Evolutionary conservation across 1,140 invertebrate genomes (phyloP).

Genomic region (Epicauta chinensis): DNA sequence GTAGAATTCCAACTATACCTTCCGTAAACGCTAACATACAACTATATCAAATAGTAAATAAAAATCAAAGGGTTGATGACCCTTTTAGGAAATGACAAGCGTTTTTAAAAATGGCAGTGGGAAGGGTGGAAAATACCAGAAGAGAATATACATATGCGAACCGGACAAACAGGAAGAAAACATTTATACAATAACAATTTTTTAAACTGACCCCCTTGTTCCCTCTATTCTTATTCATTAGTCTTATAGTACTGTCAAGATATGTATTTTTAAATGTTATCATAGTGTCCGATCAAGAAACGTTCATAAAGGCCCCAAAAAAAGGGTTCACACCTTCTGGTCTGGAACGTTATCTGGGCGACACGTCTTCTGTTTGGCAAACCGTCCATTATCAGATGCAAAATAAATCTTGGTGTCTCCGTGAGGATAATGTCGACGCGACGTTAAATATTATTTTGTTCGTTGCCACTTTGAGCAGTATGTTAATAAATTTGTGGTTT

Average conservation of each 20-base stretch:
- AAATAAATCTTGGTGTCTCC: constrained; percentile 6
- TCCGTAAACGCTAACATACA: constrained; percentile 1
- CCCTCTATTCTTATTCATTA: too few relatives aligned
- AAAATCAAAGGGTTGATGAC: neutral
- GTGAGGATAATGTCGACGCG: too few relatives aligned
- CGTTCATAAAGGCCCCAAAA: neutral
- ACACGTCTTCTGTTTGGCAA: neutral
- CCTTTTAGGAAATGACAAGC: neutral
- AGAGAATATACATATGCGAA: neutral
- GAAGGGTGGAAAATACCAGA: too few relatives aligned
- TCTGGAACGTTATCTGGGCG: neutral
- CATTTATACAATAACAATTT: constrained; percentile 4
- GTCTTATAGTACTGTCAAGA: too few relatives aligned
- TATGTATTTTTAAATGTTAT: neutral
- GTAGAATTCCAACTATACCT: neutral
- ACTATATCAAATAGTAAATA: neutral
- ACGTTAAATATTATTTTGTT: too few relatives aligned
- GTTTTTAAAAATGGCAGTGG: too few relatives aligned
- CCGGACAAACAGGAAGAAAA: constrained; percentile 11
- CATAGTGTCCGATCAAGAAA: constrained; percentile 3
- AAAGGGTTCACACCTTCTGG: constrained; percentile 17
- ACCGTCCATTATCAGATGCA: constrained; percentile 6
- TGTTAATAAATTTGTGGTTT: too few relatives aligned
- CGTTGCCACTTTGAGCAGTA: too few relatives aligned
- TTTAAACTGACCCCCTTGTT: neutral